phyloP scores from a whole-genome alignment of 2,888 invertebrate species.

The Odontocolon sp. region DNA sequence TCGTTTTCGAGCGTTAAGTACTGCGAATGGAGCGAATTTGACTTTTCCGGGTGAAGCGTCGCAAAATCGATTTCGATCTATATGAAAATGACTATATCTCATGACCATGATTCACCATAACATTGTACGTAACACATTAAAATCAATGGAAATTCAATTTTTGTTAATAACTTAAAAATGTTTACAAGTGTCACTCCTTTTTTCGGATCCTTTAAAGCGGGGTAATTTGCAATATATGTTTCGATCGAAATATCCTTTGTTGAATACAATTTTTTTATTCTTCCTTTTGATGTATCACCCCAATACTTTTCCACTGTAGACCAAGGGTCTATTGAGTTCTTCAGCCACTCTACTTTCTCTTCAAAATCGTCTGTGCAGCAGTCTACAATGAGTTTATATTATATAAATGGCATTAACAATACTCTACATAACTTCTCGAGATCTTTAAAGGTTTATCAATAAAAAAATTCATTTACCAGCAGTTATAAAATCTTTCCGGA shows the following conservation, averaged over 20 bases:
- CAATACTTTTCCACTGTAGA: slow-evolving; percentile 51
- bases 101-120: neutral
- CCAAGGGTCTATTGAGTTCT: slow-evolving; percentile 56
- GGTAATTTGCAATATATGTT: slow-evolving; percentile 39
- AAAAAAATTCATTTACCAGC: slow-evolving; percentile 18
- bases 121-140: neutral
- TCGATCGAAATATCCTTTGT: slow-evolving; percentile 29
- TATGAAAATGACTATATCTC: slow-evolving; percentile 6
- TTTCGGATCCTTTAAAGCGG: slow-evolving; percentile 43
- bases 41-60: slow-evolving; percentile 32
- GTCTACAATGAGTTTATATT: slow-evolving; percentile 22
- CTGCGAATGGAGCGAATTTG: neutral
- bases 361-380: slow-evolving; percentile 35
- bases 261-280: slow-evolving; percentile 25
- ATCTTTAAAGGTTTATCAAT: neutral
- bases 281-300: slow-evolving; percentile 46
- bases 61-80: slow-evolving; percentile 50
- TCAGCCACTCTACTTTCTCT: slow-evolving; percentile 49
- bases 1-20: slow-evolving; percentile 27
- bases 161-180: slow-evolving; percentile 4
- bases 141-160: slow-evolving; percentile 1
- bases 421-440: no score
- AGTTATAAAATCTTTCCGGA: slow-evolving; percentile 21
- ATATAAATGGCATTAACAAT: neutral
- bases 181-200: slow-evolving; percentile 24